These are phyloP conservation scores for Pyrrhosoma nymphula DNA, from an alignment of 2,888 invertebrate species.

Conservation along the genomic window DNA sequence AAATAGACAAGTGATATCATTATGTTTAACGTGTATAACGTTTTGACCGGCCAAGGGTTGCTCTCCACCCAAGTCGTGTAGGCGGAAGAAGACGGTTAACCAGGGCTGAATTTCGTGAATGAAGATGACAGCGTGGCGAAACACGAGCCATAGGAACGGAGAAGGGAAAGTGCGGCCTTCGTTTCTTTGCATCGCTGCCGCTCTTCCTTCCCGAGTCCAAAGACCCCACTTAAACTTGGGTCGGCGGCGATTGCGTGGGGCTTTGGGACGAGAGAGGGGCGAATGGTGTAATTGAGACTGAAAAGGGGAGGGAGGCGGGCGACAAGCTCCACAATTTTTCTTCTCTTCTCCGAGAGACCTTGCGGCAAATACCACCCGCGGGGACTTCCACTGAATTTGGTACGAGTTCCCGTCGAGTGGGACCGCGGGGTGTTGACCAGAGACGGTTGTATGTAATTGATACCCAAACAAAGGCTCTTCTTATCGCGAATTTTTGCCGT, in stretches of 20 bases:
- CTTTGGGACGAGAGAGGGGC: background rate
- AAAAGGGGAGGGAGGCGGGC: no score
- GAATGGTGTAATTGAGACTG: background rate
- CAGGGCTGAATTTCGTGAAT: background rate
- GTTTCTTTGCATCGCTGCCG: background rate
- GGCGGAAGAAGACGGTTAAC: no score
- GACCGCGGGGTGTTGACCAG: no score
- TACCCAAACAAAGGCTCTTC: no score
- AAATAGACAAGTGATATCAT: no score
- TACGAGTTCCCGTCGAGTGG: background rate
- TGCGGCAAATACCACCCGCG: background rate
- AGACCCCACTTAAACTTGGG: background rate
- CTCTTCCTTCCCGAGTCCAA: background rate
- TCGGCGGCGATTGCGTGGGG: background rate
- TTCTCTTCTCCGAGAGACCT: background rate
- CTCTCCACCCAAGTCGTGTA: no score
- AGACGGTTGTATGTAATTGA: no score
- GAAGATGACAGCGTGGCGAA: background rate
- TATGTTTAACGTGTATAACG: no score
- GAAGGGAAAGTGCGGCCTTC: background rate
- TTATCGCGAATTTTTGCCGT: no score
- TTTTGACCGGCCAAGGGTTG: no score
- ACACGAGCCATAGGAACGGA: background rate
- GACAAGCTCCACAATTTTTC: background rate
- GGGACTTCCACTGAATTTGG: background rate